Evolutionary conservation across 35 echinoderm and acorn worm genomes (phyloP).

Genomic region (Hemicentrotus pulcherrimus): DNA sequence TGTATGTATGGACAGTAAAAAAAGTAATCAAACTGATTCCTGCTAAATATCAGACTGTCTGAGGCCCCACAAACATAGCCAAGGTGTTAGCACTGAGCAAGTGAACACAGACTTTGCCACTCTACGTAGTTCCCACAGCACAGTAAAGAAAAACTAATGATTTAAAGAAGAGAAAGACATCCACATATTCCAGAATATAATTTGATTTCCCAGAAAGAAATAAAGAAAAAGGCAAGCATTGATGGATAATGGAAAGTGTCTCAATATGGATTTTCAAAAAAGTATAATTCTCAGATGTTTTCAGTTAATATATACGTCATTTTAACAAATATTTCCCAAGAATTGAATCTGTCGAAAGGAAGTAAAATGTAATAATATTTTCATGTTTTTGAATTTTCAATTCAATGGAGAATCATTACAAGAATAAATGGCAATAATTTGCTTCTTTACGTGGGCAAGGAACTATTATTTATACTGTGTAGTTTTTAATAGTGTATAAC

Average conservation of each 20-base stretch:
- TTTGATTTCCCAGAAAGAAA: not conserved
- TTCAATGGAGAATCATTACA: not conserved
- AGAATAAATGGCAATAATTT: not conserved
- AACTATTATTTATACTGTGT: not conserved
- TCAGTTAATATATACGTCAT: not conserved
- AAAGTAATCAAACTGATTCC: not conserved
- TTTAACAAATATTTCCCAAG: not conserved
- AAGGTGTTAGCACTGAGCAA: not conserved
- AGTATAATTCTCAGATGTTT: not conserved
- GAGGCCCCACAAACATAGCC: not conserved
- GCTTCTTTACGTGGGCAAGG: not conserved
- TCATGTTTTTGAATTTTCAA: not conserved
- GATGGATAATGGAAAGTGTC: not conserved
- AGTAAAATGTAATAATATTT: not conserved
- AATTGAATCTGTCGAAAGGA: not conserved
- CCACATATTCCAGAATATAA: not conserved
- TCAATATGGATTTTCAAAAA: not conserved
- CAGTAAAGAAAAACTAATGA: not conserved
- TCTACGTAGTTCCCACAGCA: not conserved
- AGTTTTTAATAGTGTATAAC: not conserved
- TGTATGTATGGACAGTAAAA: too few species aligned
- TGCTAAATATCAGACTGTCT: not conserved
- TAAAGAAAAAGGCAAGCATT: not conserved
- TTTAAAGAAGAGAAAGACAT: not conserved
- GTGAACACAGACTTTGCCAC: conserved; percentile 9